A percentile compares a stretch with the other conserved stretches of the same genome.
Evolutionary conservation across 2,797 vertebrate genomes (phyloP).

Genomic region (Simalia tracyae): DNA sequence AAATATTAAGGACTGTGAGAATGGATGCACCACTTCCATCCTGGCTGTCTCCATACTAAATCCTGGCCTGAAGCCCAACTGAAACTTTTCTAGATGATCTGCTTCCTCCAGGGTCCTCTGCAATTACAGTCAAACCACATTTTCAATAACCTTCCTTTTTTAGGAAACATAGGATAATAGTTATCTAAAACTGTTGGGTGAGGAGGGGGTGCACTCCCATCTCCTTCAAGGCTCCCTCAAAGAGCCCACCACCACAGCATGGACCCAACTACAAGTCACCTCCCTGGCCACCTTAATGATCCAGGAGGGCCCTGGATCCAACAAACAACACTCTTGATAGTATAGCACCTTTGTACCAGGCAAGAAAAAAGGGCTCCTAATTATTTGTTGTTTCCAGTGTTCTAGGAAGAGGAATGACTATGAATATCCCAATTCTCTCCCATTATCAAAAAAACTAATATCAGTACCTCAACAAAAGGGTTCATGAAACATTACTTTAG

Average conservation of each 20-base stretch:
- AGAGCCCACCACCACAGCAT: background rate
- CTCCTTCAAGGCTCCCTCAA: background rate
- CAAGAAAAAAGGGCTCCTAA: background rate
- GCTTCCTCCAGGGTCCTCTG: background rate
- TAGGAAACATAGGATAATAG: background rate
- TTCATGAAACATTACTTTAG: background rate
- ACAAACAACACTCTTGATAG: background rate
- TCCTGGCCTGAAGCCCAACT: background rate
- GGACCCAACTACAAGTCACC: background rate
- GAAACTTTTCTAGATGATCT: background rate
- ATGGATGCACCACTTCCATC: background rate
- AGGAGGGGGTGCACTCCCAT: background rate
- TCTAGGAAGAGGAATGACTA: background rate
- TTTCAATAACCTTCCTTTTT: background rate
- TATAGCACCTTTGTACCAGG: background rate
- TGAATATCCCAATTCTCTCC: background rate
- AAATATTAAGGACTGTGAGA: background rate
- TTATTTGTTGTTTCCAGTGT: background rate
- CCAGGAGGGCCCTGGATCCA: background rate
- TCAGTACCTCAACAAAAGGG: background rate
- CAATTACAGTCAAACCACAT: background rate
- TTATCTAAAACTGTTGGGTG: background rate
- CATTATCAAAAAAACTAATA: background rate
- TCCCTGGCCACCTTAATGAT: background rate
- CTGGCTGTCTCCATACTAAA: background rate